Base-by-base conservation (phyloP, 64 coral and sea anemone genomes). In the Catalaphyllia jardinei region DNA sequence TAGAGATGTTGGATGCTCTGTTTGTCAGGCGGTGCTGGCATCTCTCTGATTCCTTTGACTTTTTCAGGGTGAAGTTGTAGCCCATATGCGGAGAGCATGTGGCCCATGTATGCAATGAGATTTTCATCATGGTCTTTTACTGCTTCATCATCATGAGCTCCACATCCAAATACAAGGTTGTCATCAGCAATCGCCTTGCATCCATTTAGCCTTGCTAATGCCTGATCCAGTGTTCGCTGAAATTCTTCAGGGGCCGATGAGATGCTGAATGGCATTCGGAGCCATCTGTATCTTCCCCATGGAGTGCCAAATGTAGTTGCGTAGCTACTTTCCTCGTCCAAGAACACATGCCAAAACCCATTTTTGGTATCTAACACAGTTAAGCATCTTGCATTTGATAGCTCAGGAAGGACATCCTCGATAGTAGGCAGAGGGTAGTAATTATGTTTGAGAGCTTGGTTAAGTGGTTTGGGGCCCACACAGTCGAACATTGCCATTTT, bases 41-140 rank as follows among this genome's bases (percentile, higher is more conserved):
- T 94, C 13, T 94, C 79, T 20, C 28, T 0, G 15, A 94, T 86
- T 28, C 72, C 80, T 78, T 94, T 31, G 0, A 86, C 71, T 30
- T 94, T 94, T 9, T 73, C 79, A 8, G 92, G 87, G 59, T 94
- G 80, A 27, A 73, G 87, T 57, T 94, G 86, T 10, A 94, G 29
- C 33, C 92, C 80, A 12, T 82, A 79, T 24, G 31, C 9, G 38
- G 31, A 86, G 7, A 94, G 76, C 0, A 67, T 27, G 67, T 89
- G 87, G 1, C 80, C 92, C 79, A 86, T 89, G 73, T 89, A 94
- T 1, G 86, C 78, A 76, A 18, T 89, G 18, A 93, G 78, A 49
- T 79, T 83, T 29, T 38, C 71, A 60, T 93, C 92, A 84, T 93
- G 86, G 30, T 79, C 76, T 1, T 14, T 52, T 24, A 73, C 25